Percentiles rank a stretch among this genome's conserved stretches.
Evolutionary conservation across 2,888 invertebrate genomes (phyloP).

Genomic region (Antheraea yamamai): DNA sequence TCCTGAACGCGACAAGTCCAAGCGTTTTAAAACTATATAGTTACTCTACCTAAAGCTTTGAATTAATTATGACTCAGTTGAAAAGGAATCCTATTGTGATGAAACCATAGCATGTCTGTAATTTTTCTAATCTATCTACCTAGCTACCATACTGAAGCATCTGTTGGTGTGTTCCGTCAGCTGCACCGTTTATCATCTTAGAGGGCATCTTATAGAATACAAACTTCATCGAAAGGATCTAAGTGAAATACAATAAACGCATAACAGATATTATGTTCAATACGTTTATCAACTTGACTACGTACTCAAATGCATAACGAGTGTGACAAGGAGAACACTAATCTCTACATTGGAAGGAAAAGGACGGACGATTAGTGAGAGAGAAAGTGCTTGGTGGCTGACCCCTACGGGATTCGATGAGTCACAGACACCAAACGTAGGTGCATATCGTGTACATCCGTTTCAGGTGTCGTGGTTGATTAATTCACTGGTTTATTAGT

Average conservation of each 20-base stretch:
- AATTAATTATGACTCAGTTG: no score
- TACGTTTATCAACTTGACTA: not conserved
- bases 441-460: not conserved
- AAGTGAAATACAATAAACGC: not conserved
- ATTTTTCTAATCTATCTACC: no score
- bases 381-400: constrained; percentile 7
- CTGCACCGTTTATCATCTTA: no score
- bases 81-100: no score
- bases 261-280: not conserved
- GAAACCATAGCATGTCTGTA: no score
- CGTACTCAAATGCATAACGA: not conserved
- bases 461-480: not conserved
- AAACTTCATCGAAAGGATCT: not conserved
- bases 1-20: no score
- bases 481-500: no score
- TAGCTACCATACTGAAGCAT: no score
- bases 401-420: not conserved
- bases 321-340: not conserved
- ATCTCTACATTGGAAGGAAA: not conserved
- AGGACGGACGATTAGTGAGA: not conserved
- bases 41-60: no score
- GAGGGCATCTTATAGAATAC: no score
- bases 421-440: not conserved
- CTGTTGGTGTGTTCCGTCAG: no score
- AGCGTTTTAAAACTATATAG: no score